A percentile compares a stretch with the other conserved stretches of the same genome.
These are phyloP conservation scores for Aleiodes alternator DNA, from an alignment of 2,888 invertebrate species.

Conservation along the genomic window DNA sequence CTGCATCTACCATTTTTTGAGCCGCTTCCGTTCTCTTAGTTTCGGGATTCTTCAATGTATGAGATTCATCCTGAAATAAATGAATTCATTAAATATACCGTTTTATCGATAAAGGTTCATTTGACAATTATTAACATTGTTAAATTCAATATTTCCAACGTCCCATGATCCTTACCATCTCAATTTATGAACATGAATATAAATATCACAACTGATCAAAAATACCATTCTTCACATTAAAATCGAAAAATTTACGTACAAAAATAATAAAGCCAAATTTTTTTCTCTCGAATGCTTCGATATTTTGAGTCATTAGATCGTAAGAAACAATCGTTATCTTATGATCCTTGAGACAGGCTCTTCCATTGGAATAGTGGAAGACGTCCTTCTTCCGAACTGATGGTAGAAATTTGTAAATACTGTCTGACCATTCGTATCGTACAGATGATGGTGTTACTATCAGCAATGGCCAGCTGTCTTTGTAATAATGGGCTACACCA, in stretches of 20 bases:
- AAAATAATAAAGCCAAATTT: slow-evolving; percentile 87
- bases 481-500: slow-evolving; percentile 92
- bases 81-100: slow-evolving; percentile 11
- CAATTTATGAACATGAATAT: too few species aligned
- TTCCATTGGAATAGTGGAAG: slow-evolving; percentile 81
- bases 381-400: slow-evolving; percentile 84
- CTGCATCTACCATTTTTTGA: slow-evolving; percentile 78
- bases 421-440: slow-evolving; percentile 89
- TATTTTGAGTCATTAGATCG: slow-evolving; percentile 85
- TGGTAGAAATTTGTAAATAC: slow-evolving; percentile 86
- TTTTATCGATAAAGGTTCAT: too few species aligned
- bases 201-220: too few species aligned
- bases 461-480: slow-evolving; percentile 93
- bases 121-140: too few species aligned
- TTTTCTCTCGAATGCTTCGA: slow-evolving; percentile 78
- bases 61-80: slow-evolving; percentile 86
- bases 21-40: slow-evolving; percentile 84
- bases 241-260: slow-evolving; percentile 72
- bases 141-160: too few species aligned
- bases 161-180: too few species aligned
- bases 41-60: slow-evolving; percentile 91
- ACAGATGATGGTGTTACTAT: slow-evolving; percentile 96
- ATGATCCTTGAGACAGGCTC: slow-evolving; percentile 82
- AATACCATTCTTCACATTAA: too few species aligned
- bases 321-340: slow-evolving; percentile 92